Evolutionary conservation across 2,888 invertebrate genomes (phyloP), one percentile per base, ranked within the genome.

Genomic region (Trichopria drosophilae): DNA sequence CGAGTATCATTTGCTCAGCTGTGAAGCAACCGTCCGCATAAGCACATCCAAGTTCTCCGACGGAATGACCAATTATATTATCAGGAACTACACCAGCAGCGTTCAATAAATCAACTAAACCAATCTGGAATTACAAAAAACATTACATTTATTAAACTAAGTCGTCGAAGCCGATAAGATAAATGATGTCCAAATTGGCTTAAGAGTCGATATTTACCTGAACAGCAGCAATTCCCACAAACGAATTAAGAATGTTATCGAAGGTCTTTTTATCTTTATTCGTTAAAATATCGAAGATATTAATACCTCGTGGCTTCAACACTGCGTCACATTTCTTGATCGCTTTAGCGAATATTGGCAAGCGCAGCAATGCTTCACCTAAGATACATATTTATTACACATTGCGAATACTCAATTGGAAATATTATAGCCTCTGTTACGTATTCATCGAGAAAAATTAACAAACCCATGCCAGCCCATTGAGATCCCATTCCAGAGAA

Each of bases 11-110:
- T 51, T 74, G 68, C 23, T 73, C 72, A 1, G 69, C 66, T 0
- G 92, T 90, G 61, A 96, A 82, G 60, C 91, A 89, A 0, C 91
- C 93, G 73, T 97, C 97, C 2, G 93, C 94, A 77, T 97, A 97
- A 0, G 91, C 94, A 74, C 97, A 96, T 1, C 92, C 94, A 5
- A 97, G 79, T 74, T 97, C 97, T 16, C 97, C 97, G 0, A 93
- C 90, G 6, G 95, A 95, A 76, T 96, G 95, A 2, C 97, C 93
- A 51, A 89, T 82, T 51, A 88, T 82, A 10, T 85, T 84, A 72
- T 88, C 87, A 1, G 88, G 84, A 26, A 76, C 74, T 10, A 89
- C 78, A n/a, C 84, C 85, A 10, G 82, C 62, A 4, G 77, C 72
- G 36, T 64, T 72, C 12, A 90, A 71, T 13, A 86, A 69, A 67